Conservation (phyloP, 2,888 invertebrate genomes). For the Volucella zonaria region DNA sequence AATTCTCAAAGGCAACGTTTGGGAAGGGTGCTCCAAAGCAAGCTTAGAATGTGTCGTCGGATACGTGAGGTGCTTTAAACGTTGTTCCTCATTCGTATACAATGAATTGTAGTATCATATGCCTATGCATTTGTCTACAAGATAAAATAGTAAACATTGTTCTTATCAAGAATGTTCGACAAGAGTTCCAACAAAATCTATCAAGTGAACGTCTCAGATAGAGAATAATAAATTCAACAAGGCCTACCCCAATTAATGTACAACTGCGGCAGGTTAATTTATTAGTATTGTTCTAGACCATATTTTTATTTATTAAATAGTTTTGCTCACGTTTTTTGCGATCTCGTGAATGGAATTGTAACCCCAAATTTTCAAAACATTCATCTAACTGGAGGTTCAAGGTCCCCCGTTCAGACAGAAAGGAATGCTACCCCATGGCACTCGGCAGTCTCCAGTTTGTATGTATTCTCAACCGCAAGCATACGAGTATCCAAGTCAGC, state of each 20-base stretch:
- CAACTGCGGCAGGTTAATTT: slow-evolving; percentile 15
- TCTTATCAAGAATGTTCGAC: neutral
- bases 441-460: neutral
- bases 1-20: no score
- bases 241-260: slow-evolving; percentile 23
- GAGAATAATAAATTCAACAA: slow-evolving; percentile 4
- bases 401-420: neutral
- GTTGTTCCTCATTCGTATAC: no score
- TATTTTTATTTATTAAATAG: slow-evolving; percentile 1
- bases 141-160: neutral
- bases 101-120: no score
- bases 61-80: no score
- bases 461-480: neutral
- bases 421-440: neutral
- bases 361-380: neutral
- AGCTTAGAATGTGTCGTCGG: no score
- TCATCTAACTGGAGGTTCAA: neutral
- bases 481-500: neutral
- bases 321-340: neutral
- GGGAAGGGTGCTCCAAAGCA: no score
- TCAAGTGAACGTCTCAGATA: no score
- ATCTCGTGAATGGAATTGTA: slow-evolving; percentile 8
- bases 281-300: neutral
- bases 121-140: no score
- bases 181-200: neutral